Evolutionary conservation across 2,797 vertebrate genomes (phyloP), one percentile per base, ranked within the genome.

Genomic region (Propithecus perrieri): DNA sequence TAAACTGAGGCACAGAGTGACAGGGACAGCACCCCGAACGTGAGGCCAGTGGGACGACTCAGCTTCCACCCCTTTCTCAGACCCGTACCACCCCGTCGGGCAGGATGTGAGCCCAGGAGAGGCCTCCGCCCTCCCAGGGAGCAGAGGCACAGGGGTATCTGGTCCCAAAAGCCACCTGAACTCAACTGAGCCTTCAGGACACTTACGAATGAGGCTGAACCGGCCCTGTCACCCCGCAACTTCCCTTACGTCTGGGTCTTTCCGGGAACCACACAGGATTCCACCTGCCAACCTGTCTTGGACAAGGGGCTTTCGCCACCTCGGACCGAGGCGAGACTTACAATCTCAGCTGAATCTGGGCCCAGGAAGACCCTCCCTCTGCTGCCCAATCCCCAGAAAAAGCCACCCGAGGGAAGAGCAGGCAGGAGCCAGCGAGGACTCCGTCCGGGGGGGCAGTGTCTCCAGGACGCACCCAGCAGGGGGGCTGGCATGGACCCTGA

Each of bases 141-240:
- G 24, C 0, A 3, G 7, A 41, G 72, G 28, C 5, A 4, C 0
- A 2, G 1, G 35, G 5, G 17, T 3, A 14, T 13, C 20, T 8
- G 41, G 28, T 28, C 11, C 38, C 26, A 11, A 55, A 28, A 43
- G 26, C 50, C n/a, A 33, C 67, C 41, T 35, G 38, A 14, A 1
- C 11, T 5, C 48, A 30, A 35, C 65, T 2, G 35, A 26, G 87
- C 22, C 1, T 28, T 13, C 9, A 30, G 76, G 65, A 35, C 76
- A 17, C 11, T 30, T 0, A 26, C 11, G 1, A 4, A 20, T 2
- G 59, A 67, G 10, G 20, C n/a, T 5, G 14, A 26, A 1, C 20
- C 2, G n/a, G 22, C 35, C 48, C 33, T 7, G 3, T 24, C 2
- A 10, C 2, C n/a, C 46, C 0, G 0, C 9, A 9, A 0, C 17